Percentiles rank a stretch among this genome's conserved stretches.
Conservation (phyloP, 1,140 invertebrate species). For the Reticulitermes speratus region DNA sequence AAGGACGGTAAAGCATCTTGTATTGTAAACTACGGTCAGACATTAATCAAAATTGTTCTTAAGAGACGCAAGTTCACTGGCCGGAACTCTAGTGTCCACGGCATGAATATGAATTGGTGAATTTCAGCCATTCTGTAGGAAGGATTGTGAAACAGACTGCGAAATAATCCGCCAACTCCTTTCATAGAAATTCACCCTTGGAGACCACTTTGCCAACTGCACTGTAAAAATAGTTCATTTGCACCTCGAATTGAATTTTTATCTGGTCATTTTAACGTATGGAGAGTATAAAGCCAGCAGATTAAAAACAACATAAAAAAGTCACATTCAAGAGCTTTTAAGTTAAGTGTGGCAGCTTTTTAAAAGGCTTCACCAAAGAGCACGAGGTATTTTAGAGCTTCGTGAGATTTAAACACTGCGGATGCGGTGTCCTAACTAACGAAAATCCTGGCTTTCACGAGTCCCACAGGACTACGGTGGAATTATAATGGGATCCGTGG, state of each 20-base stretch:
- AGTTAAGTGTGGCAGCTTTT: background rate
- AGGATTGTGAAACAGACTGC: too few species aligned
- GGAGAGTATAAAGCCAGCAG: background rate
- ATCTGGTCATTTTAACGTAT: background rate
- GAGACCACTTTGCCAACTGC: background rate
- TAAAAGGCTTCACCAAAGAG: background rate
- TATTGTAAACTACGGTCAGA: background rate
- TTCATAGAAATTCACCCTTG: too few species aligned
- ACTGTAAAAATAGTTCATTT: background rate
- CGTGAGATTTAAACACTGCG: background rate
- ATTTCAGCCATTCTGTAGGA: too few species aligned
- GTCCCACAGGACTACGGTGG: background rate
- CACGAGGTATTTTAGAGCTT: background rate
- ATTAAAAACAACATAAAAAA: background rate
- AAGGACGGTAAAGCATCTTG: background rate
- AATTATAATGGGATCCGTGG: background rate
- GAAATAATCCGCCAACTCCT: too few species aligned
- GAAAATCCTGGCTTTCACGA: background rate
- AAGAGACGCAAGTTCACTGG: too few species aligned
- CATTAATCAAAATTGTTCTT: slow-evolving; percentile 10
- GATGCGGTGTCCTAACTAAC: background rate
- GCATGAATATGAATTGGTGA: too few species aligned
- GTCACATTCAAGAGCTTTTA: background rate
- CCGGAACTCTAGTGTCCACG: too few species aligned
- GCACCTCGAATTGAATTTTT: background rate